Evolutionary conservation across 2,797 vertebrate species (phyloP).

Genomic region (Typhlichthys eigenmanni): DNA sequence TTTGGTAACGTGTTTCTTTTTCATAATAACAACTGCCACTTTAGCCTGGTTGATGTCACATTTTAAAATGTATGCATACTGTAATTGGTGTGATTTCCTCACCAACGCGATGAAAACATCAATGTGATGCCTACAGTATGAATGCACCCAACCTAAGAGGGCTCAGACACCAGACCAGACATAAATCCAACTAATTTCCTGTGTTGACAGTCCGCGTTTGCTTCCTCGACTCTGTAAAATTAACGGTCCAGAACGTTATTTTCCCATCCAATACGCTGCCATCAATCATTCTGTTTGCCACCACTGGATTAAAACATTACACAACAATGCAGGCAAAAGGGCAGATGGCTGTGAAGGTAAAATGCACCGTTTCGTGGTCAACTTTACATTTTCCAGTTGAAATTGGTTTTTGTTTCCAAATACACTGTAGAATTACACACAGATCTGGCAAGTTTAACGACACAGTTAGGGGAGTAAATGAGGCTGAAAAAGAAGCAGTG

Average conservation of each 20-base stretch:
- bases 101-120: slow-evolving; percentile 30
- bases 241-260: slow-evolving; percentile 76
- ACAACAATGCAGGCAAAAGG: slow-evolving; percentile 63
- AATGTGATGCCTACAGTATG: slow-evolving; percentile 23
- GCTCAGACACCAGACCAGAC: slow-evolving; percentile 58
- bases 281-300: slow-evolving; percentile 69
- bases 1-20: background rate
- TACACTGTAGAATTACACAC: no score
- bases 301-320: slow-evolving; percentile 70
- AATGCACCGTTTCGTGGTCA: no score
- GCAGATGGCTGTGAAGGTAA: no score
- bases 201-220: slow-evolving; percentile 70
- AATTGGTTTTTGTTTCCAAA: no score
- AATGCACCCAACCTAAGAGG: slow-evolving; percentile 46
- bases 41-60: slow-evolving; percentile 2
- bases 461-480: no score
- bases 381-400: no score
- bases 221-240: slow-evolving; percentile 76
- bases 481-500: no score
- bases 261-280: slow-evolving; percentile 72
- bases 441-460: no score
- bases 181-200: slow-evolving; percentile 78
- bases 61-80: background rate
- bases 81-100: background rate
- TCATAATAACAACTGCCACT: slow-evolving; percentile 3